Percentiles rank a stretch among this genome's conserved stretches.
Conservation (phyloP, 2,113 vertebrate species). For the Ciconia stormi region DNA sequence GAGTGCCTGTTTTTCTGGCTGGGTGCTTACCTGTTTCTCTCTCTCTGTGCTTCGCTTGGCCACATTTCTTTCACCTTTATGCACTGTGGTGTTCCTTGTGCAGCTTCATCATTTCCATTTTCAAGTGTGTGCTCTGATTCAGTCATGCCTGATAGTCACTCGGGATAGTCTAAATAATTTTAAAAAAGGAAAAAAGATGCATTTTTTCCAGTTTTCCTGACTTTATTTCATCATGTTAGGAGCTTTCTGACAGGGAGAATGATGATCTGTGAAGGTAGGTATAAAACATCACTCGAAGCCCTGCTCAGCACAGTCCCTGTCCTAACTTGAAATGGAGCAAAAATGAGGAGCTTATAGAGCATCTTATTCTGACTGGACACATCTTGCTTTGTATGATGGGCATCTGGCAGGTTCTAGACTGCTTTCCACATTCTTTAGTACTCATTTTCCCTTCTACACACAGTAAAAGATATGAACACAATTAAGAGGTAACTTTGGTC, state of each 20-base stretch:
- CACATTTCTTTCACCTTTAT: neutral
- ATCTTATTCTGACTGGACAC: neutral
- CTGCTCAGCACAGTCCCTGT: neutral
- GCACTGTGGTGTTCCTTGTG: neutral
- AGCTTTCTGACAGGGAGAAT: neutral
- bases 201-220: neutral
- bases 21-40: neutral
- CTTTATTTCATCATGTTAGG: neutral
- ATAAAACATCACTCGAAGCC: neutral
- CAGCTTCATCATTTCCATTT: neutral
- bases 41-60: neutral
- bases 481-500: neutral
- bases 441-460: neutral
- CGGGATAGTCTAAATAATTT: neutral
- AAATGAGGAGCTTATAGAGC: neutral
- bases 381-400: neutral
- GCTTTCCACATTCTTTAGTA: neutral
- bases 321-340: neutral
- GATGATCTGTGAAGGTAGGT: neutral
- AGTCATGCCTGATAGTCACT: neutral
- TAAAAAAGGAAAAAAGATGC: accelerated
- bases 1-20: conserved; percentile 14
- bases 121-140: neutral
- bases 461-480: neutral
- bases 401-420: neutral